Evolutionary conservation across 2,113 vertebrate genomes (phyloP).

Genomic region (Terrapene triunguis): DNA sequence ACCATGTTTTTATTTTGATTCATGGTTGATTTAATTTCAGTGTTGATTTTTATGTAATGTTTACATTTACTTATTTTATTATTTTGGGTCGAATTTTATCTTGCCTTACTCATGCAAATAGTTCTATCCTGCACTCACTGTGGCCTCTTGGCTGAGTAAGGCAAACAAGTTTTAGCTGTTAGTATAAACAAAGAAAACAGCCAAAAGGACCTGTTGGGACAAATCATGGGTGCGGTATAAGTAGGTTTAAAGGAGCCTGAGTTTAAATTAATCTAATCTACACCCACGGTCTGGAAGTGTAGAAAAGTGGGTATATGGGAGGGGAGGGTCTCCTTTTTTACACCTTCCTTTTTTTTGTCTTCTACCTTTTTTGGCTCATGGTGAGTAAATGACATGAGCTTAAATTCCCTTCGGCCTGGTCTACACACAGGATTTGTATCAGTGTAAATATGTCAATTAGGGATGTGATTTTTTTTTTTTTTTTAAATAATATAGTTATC

Average conservation of each 20-base stretch:
- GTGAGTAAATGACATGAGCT: not conserved
- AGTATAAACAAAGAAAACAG: not conserved
- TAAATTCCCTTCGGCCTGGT: not conserved
- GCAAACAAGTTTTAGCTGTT: not conserved
- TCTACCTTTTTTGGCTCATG: not conserved
- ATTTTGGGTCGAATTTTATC: not conserved
- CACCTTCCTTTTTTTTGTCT: not conserved
- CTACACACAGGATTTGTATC: not conserved
- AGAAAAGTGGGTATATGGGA: not conserved
- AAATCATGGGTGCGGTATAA: not conserved
- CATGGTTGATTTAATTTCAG: conserved; percentile 16
- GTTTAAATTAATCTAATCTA: not conserved
- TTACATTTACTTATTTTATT: not conserved
- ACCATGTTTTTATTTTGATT: conserved; percentile 30
- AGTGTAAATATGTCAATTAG: not conserved
- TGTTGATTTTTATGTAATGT: not conserved
- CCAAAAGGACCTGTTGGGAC: not conserved
- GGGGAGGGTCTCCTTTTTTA: not conserved
- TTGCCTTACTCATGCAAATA: not conserved
- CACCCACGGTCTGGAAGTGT: not conserved
- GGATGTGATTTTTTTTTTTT: not conserved
- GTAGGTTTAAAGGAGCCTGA: not conserved
- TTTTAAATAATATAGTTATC: not conserved
- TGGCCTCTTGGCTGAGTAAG: not conserved
- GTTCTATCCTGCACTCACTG: rapidly evolving